Evolutionary conservation across 2,888 invertebrate genomes (phyloP), one percentile per base, ranked within the genome.

Genomic region (Zaprionus obscuricornis): DNA sequence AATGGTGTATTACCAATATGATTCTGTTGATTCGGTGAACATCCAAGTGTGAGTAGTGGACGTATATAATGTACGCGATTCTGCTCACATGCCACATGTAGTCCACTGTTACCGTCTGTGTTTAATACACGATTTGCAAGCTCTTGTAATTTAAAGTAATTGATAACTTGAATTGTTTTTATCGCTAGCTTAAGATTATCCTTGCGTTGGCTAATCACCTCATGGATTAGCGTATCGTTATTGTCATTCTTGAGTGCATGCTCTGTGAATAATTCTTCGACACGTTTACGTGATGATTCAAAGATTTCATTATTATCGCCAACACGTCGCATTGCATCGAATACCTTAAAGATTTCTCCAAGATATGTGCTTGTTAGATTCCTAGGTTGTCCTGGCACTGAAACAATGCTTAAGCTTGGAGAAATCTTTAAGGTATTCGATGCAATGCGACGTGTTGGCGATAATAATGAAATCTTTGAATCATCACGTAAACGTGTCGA

Each of bases 61-160:
- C 88, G 72, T 45, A 90, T 88, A 46, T 87, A 89, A 22, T 87
- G 82, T 0, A 83, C 45, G 1, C 87, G 82, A 39, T 88, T 81
- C 13, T 81, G 76, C n/a, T 88, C 66, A 13, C 90, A 91, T 58
- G 92, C 92, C 22, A 91, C 88, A 73, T 93, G 93, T 2, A 93
- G 73, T 0, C 91, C 90, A 0, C 92, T 92, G 62, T 92, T 91
- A 0, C 91, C 89, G 18, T 90, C 88, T 7, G 87, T 87, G 59
- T 92, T 92, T 2, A 88, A 79, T 3, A 91, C 87, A 22, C 46
- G 74, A 62, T 91, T 91, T 2, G 86, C 84, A 2, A 92, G 69
- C 8, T 92, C 73, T 16, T 79, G 66, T 36, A 87, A 85, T 20
- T 88, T 84, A 39, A 81, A 84, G 59, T 67, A 89, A 16, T 78